Conservation (phyloP, 2,888 invertebrate species). For the Aelia acuminata region DNA sequence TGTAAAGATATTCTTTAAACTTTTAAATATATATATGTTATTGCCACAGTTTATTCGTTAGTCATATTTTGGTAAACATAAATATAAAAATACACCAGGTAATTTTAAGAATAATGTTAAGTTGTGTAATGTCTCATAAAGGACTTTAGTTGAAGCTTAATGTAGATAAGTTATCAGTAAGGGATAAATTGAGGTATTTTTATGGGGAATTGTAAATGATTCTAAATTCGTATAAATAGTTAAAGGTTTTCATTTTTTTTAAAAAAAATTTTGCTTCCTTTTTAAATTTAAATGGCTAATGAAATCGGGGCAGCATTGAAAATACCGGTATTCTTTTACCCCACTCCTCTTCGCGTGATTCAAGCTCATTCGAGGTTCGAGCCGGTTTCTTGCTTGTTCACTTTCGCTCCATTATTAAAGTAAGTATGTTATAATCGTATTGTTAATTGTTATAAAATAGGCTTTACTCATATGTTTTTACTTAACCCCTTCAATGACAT, state of each 20-base stretch:
- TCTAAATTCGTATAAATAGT: neutral
- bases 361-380: neutral
- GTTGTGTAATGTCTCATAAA: neutral
- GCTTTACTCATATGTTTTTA: neutral
- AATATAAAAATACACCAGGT: neutral
- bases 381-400: neutral
- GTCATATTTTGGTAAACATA: neutral
- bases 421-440: neutral
- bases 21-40: neutral
- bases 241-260: neutral
- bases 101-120: neutral
- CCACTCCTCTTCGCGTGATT: neutral
- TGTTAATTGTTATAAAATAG: neutral
- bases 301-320: neutral
- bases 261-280: neutral
- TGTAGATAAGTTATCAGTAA: neutral
- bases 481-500: neutral
- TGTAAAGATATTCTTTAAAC: neutral
- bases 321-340: constrained; percentile 2
- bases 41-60: neutral
- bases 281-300: neutral
- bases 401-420: neutral
- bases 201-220: neutral
- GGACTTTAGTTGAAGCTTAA: neutral
- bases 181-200: neutral